phyloP scores from a whole-genome alignment of 2,797 vertebrate species.

The Myotis myotis region DNA sequence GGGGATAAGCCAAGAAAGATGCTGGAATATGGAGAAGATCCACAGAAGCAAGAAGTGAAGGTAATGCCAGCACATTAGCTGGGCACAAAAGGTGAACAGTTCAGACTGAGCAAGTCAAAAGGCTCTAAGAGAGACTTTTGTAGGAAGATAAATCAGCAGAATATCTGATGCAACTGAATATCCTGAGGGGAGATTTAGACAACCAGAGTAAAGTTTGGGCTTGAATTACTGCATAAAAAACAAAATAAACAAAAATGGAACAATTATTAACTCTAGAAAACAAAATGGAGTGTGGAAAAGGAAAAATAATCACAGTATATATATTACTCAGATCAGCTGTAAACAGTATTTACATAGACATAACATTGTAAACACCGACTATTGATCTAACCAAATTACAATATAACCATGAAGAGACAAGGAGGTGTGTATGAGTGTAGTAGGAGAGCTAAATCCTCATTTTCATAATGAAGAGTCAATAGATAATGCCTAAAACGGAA shows the following conservation, averaged over 20 bases:
- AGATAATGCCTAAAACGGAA: conserved; percentile 10
- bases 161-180: conserved; percentile 3
- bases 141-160: not conserved
- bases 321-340: not conserved
- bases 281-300: conserved; percentile 7
- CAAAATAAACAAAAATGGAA: conserved; percentile 46
- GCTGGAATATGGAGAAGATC: not conserved
- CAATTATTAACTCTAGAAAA: conserved; percentile 55
- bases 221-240: conserved; percentile 32
- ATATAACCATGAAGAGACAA: conserved; percentile 21
- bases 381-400: conserved; percentile 52
- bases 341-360: conserved; percentile 32
- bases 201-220: not conserved
- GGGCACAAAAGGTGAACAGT: not conserved
- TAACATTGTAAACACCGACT: conserved; percentile 53
- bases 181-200: not conserved
- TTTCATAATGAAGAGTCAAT: conserved; percentile 34
- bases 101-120: not conserved
- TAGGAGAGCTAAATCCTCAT: not conserved
- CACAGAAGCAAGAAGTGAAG: not conserved
- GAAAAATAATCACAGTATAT: conserved; percentile 39
- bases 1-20: not conserved
- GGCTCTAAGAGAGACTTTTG: not conserved
- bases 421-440: not conserved
- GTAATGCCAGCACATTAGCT: not conserved